Conservation (phyloP, 2,797 vertebrate genomes). For the Myioborus melanocephalus region DNA sequence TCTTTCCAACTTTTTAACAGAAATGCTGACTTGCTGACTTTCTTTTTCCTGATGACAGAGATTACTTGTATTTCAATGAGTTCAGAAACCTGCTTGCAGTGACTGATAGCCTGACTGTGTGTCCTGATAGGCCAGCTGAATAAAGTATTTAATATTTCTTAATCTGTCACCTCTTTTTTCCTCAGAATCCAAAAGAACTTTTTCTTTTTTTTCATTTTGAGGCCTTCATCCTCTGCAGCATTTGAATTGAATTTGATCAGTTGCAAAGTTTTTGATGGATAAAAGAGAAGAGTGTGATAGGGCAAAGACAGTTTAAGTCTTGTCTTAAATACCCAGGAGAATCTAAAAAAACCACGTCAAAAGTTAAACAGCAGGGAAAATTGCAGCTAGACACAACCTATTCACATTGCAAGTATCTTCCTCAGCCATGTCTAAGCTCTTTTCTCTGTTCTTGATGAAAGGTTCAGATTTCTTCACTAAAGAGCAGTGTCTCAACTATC, state of each 20-base stretch:
- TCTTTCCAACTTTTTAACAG: not conserved
- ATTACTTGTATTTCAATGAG: not conserved
- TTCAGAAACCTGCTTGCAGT: not conserved
- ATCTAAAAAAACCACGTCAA: not conserved
- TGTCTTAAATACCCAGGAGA: not conserved
- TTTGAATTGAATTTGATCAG: not conserved
- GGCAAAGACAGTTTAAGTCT: not conserved
- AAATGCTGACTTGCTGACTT: not conserved
- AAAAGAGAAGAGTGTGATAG: not conserved
- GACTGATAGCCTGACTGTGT: not conserved
- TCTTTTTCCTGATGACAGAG: not conserved
- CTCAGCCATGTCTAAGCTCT: accelerated
- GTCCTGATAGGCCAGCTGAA: not conserved
- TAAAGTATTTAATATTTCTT: not conserved
- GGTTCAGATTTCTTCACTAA: not conserved
- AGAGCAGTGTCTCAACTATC: not conserved
- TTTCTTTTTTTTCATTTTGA: not conserved
- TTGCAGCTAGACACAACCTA: not conserved
- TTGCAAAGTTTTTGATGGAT: not conserved
- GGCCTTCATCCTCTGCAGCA: not conserved
- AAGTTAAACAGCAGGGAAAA: not conserved
- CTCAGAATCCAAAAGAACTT: not conserved
- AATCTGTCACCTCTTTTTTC: not conserved
- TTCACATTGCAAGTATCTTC: not conserved
- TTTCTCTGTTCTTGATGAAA: not conserved